These are phyloP conservation scores for Poeciliopsis presidionis DNA, from an alignment of 2,797 vertebrate genomes.

Conservation along the genomic window DNA sequence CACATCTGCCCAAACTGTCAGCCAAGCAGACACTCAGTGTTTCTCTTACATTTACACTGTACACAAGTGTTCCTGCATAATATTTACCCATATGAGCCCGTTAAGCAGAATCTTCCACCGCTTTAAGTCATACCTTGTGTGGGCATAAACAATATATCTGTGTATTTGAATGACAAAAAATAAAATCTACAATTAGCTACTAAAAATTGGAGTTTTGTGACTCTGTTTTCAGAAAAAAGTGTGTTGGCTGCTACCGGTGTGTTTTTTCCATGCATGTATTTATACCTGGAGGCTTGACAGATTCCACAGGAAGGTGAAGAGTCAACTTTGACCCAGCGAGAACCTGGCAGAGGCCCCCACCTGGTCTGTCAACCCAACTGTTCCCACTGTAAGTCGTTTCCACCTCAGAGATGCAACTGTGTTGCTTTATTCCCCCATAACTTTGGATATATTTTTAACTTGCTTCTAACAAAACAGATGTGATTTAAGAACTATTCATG, in stretches of 20 bases:
- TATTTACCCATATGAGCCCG: constrained; percentile 47
- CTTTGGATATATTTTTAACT: not conserved
- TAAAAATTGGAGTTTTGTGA: not conserved
- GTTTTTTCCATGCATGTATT: constrained; percentile 14
- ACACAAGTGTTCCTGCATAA: constrained; percentile 40
- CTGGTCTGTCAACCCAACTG: constrained; percentile 5
- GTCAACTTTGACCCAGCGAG: constrained; percentile 54
- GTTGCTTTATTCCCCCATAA: not conserved
- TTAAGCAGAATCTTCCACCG: constrained; percentile 34
- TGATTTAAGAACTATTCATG: too few relatives aligned
- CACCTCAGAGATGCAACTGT: not conserved
- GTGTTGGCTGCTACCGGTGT: constrained; percentile 7
- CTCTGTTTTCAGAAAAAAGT: not conserved
- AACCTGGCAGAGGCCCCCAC: constrained; percentile 35
- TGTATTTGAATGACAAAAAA: constrained; percentile 5
- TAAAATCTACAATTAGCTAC: not conserved
- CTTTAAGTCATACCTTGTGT: constrained; percentile 16
- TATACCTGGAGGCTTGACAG: constrained; percentile 46
- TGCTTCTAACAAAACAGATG: too few relatives aligned
- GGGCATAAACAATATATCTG: not conserved
- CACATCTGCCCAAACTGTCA: constrained; percentile 49
- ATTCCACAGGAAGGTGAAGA: constrained; percentile 70
- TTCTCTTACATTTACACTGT: constrained; percentile 19
- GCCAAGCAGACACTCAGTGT: constrained; percentile 2
- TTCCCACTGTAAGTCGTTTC: constrained; percentile 14